Conservation (phyloP, 2,797 vertebrate genomes). For the Darevskia nairensis region DNA sequence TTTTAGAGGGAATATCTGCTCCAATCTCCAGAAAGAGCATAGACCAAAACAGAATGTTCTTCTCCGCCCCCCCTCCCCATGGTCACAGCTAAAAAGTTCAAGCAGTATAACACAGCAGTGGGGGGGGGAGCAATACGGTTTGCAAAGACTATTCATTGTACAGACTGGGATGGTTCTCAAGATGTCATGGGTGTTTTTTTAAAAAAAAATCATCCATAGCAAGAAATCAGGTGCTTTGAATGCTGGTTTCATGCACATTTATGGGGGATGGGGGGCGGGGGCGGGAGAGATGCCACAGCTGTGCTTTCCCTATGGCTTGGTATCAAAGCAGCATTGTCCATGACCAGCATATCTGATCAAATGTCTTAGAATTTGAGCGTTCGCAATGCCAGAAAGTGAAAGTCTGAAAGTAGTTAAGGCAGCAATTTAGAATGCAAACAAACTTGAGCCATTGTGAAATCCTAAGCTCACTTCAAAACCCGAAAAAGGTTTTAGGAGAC, state of each 20-base stretch:
- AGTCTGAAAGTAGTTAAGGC: rapidly evolving
- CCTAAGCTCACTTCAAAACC: neutral
- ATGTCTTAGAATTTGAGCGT: neutral
- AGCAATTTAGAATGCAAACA: conserved; percentile 22
- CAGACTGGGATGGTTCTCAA: neutral
- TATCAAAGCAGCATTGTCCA: neutral
- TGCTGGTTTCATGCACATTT: conserved; percentile 1
- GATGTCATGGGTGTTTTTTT: neutral
- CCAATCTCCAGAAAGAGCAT: neutral
- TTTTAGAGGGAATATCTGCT: neutral
- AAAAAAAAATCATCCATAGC: neutral
- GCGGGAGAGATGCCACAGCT: conserved; percentile 16
- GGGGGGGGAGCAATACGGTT: neutral
- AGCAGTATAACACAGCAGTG: neutral
- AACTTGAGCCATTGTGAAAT: neutral
- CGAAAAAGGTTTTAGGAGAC: conserved; percentile 27
- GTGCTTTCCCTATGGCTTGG: neutral
- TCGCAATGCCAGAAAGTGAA: neutral
- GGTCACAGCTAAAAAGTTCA: neutral
- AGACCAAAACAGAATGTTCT: rapidly evolving
- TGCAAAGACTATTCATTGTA: neutral
- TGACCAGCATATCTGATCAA: conserved; percentile 5
- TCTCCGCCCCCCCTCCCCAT: too few relatives aligned
- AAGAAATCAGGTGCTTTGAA: conserved; percentile 6
- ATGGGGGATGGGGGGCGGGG: neutral